Evolutionary conservation across 1,140 invertebrate species (phyloP).

Genomic region (Daktulosphaira vitifoliae): DNA sequence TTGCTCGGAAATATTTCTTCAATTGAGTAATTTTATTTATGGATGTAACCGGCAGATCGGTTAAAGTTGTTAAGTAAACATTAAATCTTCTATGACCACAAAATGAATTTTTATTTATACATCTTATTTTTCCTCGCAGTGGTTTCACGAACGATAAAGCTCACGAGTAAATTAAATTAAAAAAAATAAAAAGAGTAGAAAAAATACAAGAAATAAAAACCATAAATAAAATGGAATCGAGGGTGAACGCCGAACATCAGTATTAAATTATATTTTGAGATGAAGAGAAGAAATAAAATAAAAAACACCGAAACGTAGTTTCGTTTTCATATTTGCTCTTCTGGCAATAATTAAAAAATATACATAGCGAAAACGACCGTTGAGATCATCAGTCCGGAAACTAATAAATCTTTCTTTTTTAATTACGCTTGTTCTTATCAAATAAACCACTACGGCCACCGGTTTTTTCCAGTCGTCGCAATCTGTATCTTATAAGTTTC

Average conservation of each 20-base stretch:
- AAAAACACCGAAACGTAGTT: conserved; percentile 23
- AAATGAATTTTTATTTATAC: conserved; percentile 14
- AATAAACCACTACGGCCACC: conserved; percentile 19
- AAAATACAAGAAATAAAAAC: conserved; percentile 24
- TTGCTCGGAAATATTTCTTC: too few species aligned
- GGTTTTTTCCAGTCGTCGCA: conserved; percentile 29
- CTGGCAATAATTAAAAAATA: conserved; percentile 34
- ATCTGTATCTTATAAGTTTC: conserved; percentile 29
- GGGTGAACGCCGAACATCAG: conserved; percentile 33
- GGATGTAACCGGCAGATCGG: conserved; percentile 22
- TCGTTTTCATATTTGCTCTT: conserved; percentile 32
- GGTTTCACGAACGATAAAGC: conserved; percentile 33
- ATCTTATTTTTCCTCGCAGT: conserved; percentile 1
- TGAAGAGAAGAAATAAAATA: conserved; percentile 2
- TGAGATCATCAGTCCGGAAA: conserved; percentile 31
- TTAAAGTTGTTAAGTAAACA: conserved; percentile 26
- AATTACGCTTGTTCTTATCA: conserved; percentile 33
- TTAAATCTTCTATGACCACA: conserved; percentile 29
- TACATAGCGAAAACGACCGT: conserved; percentile 30
- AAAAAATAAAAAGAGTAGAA: conserved; percentile 24
- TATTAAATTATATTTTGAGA: conserved; percentile 34
- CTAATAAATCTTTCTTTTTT: conserved; percentile 34
- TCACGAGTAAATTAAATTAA: conserved; percentile 32
- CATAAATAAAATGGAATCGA: conserved; percentile 30
- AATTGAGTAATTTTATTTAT: too few species aligned